phyloP scores from a whole-genome alignment of 2,888 invertebrate genomes.

The Thalpophila matura region DNA sequence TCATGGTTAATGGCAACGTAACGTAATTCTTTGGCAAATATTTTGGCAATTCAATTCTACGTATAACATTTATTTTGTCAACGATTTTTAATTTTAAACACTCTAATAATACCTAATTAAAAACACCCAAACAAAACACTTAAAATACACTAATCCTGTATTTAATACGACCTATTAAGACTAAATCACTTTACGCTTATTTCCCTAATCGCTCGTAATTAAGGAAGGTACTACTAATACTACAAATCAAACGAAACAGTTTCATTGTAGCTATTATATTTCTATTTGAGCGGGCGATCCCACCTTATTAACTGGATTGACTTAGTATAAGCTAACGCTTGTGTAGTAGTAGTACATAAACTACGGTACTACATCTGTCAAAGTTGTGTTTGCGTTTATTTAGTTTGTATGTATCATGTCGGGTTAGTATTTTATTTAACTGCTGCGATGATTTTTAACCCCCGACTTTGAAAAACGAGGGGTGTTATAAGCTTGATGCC shows the following conservation, averaged over 20 bases:
- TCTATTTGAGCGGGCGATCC: slow-evolving; percentile 47
- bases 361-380: slow-evolving; percentile 47
- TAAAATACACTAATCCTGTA: slow-evolving; percentile 29
- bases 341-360: slow-evolving; percentile 42
- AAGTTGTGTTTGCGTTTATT: slow-evolving; percentile 39
- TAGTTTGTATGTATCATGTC: slow-evolving; percentile 11
- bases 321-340: slow-evolving; percentile 56
- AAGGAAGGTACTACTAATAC: slow-evolving; percentile 41
- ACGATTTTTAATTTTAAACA: too few relatives aligned
- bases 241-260: slow-evolving; percentile 57
- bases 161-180: slow-evolving; percentile 35
- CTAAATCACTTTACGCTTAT: slow-evolving; percentile 39
- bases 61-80: too few relatives aligned
- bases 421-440: slow-evolving; percentile 3
- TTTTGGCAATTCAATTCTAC: too few relatives aligned
- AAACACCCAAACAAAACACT: slow-evolving; percentile 7
- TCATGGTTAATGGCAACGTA: too few relatives aligned
- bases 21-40: too few relatives aligned
- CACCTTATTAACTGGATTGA: slow-evolving; percentile 61
- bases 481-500: too few relatives aligned
- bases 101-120: too few relatives aligned
- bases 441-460: neutral
- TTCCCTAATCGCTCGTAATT: slow-evolving; percentile 49
- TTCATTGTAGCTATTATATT: slow-evolving; percentile 41
- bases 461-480: too few relatives aligned